These are phyloP conservation scores for Saturnia pavonia DNA, from an alignment of 2,888 invertebrate species.

Conservation along the genomic window DNA sequence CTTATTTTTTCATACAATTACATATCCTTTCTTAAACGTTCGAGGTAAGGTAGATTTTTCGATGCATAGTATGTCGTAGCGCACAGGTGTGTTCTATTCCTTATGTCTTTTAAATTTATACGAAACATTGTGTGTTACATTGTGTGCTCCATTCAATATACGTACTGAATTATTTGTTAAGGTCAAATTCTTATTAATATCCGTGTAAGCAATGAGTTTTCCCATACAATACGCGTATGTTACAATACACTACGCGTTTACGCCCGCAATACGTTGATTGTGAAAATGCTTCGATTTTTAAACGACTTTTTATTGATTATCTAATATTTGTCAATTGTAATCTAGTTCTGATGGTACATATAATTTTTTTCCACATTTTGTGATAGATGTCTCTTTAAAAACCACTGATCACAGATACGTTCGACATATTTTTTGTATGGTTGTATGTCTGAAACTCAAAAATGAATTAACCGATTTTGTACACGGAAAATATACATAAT, in stretches of 20 bases:
- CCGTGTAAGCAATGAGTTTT: background rate
- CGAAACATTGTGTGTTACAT: slow-evolving; percentile 10
- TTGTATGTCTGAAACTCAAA: too few species aligned
- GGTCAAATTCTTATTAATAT: slow-evolving; percentile 19
- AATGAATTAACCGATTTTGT: too few species aligned
- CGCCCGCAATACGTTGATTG: background rate
- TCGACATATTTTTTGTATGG: too few species aligned
- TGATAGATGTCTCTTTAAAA: too few species aligned
- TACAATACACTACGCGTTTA: background rate
- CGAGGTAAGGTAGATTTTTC: background rate
- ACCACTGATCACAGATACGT: too few species aligned
- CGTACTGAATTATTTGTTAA: slow-evolving; percentile 9
- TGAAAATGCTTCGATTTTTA: background rate
- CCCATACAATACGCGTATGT: slow-evolving; percentile 15
- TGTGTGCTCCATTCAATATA: slow-evolving; percentile 8
- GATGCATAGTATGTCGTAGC: background rate
- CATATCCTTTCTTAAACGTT: background rate
- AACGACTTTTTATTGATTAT: background rate
- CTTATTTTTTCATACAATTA: background rate
- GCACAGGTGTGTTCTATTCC: background rate
- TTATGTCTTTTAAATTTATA: background rate
- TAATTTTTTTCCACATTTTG: too few species aligned
- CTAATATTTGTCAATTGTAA: too few species aligned
- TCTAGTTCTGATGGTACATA: too few species aligned
- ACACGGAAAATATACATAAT: too few species aligned